These are phyloP conservation scores for Apotomis betuletana DNA, from an alignment of 2,888 invertebrate species.

Conservation along the genomic window DNA sequence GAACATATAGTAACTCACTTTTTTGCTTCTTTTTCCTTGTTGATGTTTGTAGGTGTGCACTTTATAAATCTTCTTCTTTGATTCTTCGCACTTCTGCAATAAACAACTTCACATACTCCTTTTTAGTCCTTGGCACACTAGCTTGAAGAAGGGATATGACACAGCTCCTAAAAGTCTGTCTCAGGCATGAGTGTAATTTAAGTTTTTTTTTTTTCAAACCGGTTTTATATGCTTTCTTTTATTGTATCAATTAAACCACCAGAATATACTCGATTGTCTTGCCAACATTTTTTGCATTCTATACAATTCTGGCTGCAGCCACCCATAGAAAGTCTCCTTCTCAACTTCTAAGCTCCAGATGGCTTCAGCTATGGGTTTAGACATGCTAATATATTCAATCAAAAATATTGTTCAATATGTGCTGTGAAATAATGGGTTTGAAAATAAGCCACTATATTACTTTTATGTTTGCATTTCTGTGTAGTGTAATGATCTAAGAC, in stretches of 20 bases:
- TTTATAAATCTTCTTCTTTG: slow-evolving; percentile 3
- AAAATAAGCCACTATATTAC: no score
- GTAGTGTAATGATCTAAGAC: no score
- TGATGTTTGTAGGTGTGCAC: not conserved
- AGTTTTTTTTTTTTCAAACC: slow-evolving; percentile 2
- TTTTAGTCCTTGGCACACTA: slow-evolving; percentile 3
- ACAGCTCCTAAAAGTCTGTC: slow-evolving; percentile 5
- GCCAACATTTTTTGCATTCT: slow-evolving; percentile 35
- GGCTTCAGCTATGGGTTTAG: slow-evolving; percentile 38
- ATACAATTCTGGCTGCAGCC: slow-evolving; percentile 43
- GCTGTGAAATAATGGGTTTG: no score
- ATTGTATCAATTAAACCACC: slow-evolving; percentile 6
- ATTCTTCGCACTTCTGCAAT: slow-evolving; percentile 10
- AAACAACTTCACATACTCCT: slow-evolving; percentile 12
- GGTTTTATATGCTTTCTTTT: slow-evolving; percentile 13
- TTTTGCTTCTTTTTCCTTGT: slow-evolving; percentile 12
- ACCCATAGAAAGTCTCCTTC: slow-evolving; percentile 45
- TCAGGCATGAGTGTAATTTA: not conserved
- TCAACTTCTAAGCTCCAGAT: slow-evolving; percentile 44
- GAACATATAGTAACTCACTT: slow-evolving; percentile 19
- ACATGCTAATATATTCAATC: slow-evolving; percentile 33
- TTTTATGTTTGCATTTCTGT: no score
- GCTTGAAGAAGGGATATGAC: slow-evolving; percentile 11
- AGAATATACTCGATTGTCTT: slow-evolving; percentile 10
- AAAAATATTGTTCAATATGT: slow-evolving; percentile 1